Base-by-base conservation (phyloP, 2,888 invertebrate species). In the Axea sp. region DNA sequence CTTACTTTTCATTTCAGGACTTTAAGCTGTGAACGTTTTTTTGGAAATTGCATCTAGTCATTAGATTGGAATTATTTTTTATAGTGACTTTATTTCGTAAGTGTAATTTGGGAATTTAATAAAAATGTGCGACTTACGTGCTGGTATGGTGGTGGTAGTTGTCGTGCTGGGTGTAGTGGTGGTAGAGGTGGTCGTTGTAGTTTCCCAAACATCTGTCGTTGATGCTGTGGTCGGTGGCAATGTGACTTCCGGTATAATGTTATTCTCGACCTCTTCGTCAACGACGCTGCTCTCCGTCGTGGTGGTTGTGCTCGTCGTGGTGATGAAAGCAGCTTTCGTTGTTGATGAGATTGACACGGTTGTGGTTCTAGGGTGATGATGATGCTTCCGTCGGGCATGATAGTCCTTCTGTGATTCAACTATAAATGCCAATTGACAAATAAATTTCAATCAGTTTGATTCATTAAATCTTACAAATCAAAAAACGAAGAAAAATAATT, bases 331-430 rank as follows among this genome's bases (percentile, higher is more conserved):
- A 85, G 35, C 89, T 88, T 30, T 90, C 88, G 69, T 88, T 78
- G 59, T 89, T 80, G 6, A 88, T 82, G 30, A 89, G 86, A 87
- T 91, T 47, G 71, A 64, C 90, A 86, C 76, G 89, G 90, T 81
- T 89, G 90, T 79, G 47, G 79, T 81, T 28, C 73, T 78, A 14
- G 77, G 78, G 57, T 80, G 81, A 73, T 84, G 82, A 76, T 85
- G 85, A 41, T 84, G 84, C 79, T 88, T 86, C 60, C 83, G 87
- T 22, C 87, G 84, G 85, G 91, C 90, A 84, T 96, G 96, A 87
- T 94, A 96, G 88, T 96, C 95, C 86, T 95, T 94, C 88, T 96
- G 96, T 7, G 95, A 93, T 88, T 96, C 95, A 84, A 95, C 96
- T 96, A 89, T 7, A 90, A 90, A 60, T 45, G 17, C 26, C 41